Evolutionary conservation across 2,797 vertebrate genomes (phyloP).

Genomic region (Lophotriccus pileatus): DNA sequence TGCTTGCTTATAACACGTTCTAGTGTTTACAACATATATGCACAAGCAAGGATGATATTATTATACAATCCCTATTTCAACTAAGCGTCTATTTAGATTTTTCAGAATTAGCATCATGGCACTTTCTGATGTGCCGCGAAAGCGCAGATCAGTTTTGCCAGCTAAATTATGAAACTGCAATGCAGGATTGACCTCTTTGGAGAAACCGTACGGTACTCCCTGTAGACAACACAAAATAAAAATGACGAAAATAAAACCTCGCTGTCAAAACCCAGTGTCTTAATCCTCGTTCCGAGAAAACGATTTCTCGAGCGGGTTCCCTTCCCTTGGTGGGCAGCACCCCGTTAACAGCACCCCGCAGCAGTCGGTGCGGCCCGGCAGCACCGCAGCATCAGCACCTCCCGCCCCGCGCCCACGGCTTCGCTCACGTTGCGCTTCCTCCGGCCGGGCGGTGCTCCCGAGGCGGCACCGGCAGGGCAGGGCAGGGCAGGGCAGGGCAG

Average conservation of each 20-base stretch:
- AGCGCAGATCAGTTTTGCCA: neutral
- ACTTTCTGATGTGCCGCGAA: neutral
- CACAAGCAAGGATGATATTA: neutral
- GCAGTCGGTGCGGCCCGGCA: neutral
- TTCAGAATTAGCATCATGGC: neutral
- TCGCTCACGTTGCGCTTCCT: neutral
- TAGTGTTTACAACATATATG: neutral
- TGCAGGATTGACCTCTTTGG: neutral
- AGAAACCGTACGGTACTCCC: neutral
- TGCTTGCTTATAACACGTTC: neutral
- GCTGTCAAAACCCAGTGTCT: neutral
- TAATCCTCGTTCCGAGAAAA: neutral
- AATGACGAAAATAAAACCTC: neutral
- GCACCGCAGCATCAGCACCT: neutral
- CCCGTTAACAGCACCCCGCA: fast-evolving
- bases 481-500: neutral
- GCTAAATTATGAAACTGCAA: neutral
- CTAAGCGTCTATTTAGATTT: fast-evolving
- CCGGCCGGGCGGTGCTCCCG: neutral
- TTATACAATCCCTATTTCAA: neutral
- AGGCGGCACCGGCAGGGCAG: neutral
- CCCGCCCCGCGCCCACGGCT: neutral
- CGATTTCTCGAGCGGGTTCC: neutral
- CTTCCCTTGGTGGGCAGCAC: neutral
- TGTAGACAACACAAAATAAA: neutral